Conservation (phyloP, 2,113 vertebrate species). For the Cavia aperea region DNA sequence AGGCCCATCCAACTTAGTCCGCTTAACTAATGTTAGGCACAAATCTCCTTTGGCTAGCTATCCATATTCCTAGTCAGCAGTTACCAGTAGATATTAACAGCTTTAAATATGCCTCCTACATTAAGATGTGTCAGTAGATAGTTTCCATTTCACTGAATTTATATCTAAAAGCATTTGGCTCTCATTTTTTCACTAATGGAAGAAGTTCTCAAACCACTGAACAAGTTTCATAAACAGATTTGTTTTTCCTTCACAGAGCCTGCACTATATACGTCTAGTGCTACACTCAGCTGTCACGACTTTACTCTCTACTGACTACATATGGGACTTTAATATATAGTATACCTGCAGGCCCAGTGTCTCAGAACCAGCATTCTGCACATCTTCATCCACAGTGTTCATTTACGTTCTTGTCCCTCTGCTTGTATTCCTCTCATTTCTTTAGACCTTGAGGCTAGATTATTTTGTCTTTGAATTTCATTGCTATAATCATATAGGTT, state of each 20-base stretch:
- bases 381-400: not conserved
- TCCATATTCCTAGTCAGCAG: not conserved
- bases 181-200: not conserved
- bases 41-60: not conserved
- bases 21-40: not conserved
- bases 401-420: not conserved
- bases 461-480: not conserved
- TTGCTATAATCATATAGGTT: not conserved
- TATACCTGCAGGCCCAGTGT: not conserved
- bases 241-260: not conserved
- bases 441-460: not conserved
- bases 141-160: not conserved
- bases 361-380: not conserved
- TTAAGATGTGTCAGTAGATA: not conserved
- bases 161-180: not conserved
- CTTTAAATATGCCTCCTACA: not conserved
- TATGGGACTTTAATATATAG: not conserved
- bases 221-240: constrained; percentile 8
- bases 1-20: not conserved
- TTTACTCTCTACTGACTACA: not conserved
- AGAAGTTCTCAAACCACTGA: not conserved
- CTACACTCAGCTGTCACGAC: not conserved
- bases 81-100: not conserved
- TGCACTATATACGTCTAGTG: not conserved
- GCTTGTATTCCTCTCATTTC: not conserved